Conservation (phyloP, 1,140 invertebrate genomes). For the Drusus annulatus region DNA sequence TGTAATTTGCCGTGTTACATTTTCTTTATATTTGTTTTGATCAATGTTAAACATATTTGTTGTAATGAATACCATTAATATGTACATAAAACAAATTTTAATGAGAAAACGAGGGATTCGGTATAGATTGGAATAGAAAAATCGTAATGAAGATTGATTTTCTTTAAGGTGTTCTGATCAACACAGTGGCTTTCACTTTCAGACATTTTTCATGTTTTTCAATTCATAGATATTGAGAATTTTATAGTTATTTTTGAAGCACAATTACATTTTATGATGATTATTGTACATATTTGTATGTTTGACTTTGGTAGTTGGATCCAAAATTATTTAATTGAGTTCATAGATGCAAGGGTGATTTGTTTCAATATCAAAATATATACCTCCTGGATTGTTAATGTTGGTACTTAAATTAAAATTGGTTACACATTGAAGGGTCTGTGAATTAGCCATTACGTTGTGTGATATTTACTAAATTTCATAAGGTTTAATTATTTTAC, state of each 20-base stretch:
- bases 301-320: slow-evolving; percentile 7
- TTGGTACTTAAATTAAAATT: slow-evolving; percentile 28
- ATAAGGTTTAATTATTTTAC: slow-evolving; percentile 18
- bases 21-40: slow-evolving; percentile 39
- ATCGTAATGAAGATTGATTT: slow-evolving; percentile 9
- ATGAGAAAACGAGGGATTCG: neutral
- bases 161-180: slow-evolving; percentile 22
- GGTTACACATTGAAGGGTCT: slow-evolving; percentile 21
- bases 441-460: slow-evolving; percentile 42
- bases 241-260: neutral
- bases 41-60: slow-evolving; percentile 33
- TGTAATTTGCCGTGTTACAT: slow-evolving; percentile 47
- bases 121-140: slow-evolving; percentile 7
- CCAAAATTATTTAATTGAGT: slow-evolving; percentile 22
- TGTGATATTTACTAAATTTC: slow-evolving; percentile 50
- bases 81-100: slow-evolving; percentile 30
- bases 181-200: neutral
- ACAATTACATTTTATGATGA: neutral
- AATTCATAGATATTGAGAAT: neutral
- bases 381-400: slow-evolving; percentile 20
- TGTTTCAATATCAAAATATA: slow-evolving; percentile 32
- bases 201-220: slow-evolving; percentile 3
- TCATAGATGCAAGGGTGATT: neutral
- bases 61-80: slow-evolving; percentile 22
- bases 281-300: slow-evolving; percentile 4